phyloP scores from a whole-genome alignment of 2,113 vertebrate species.

The Progne subis region DNA sequence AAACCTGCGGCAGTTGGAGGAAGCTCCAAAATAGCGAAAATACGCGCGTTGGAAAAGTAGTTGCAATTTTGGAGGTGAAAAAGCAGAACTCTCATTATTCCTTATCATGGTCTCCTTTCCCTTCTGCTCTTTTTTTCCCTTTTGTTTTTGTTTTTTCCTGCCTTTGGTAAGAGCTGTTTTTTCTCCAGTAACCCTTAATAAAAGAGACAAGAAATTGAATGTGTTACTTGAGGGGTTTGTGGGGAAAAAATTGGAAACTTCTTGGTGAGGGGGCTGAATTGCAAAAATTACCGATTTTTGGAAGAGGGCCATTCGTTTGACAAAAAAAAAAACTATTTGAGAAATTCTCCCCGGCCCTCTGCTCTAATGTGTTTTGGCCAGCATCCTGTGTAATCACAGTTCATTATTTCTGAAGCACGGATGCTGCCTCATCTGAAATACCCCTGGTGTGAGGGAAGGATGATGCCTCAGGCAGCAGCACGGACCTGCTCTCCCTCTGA shows the following conservation, averaged over 20 bases:
- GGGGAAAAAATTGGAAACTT: constrained; percentile 15
- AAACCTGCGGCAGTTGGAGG: not conserved
- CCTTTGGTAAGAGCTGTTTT: not conserved
- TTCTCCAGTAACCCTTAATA: not conserved
- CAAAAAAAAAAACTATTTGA: constrained; percentile 17
- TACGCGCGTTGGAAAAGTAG: not conserved
- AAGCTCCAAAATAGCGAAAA: constrained; percentile 1
- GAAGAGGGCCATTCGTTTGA: constrained; percentile 37
- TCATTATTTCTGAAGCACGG: constrained; percentile 31
- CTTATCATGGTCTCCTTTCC: not conserved
- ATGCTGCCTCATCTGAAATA: not conserved
- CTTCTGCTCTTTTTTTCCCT: not conserved
- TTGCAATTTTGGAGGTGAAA: not conserved
- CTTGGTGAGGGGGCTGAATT: constrained; percentile 35
- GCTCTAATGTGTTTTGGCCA: constrained; percentile 40
- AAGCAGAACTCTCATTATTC: not conserved
- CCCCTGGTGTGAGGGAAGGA: not conserved
- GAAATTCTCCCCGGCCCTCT: constrained; percentile 19
- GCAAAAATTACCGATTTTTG: constrained; percentile 32
- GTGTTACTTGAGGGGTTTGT: not conserved
- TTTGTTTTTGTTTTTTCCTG: too few species aligned
- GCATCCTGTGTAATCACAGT: constrained; percentile 32
- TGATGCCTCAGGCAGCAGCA: not conserved
- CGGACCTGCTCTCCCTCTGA: not conserved
- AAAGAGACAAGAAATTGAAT: not conserved